Evolutionary conservation across 2,888 invertebrate genomes (phyloP).

Genomic region (Crepidodera aurea): DNA sequence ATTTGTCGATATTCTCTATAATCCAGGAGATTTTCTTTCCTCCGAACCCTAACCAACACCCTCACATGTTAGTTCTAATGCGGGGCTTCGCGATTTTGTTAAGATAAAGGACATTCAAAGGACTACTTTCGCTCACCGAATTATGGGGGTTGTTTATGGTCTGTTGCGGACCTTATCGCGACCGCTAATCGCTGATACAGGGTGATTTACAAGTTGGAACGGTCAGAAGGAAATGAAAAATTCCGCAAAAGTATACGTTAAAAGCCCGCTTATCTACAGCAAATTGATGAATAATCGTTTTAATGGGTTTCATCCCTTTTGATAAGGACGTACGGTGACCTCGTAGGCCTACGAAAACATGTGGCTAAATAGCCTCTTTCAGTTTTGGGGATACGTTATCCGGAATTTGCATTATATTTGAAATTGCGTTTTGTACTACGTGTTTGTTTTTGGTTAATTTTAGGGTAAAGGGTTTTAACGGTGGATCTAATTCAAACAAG

Average conservation of each 20-base stretch:
- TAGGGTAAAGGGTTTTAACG: too few species aligned
- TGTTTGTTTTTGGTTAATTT: too few species aligned
- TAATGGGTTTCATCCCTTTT: slow-evolving; percentile 28
- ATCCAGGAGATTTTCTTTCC: too few species aligned
- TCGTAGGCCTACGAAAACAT: slow-evolving; percentile 18
- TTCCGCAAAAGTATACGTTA: not conserved
- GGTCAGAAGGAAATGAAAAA: slow-evolving; percentile 25
- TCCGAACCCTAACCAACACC: too few species aligned
- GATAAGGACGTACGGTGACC: slow-evolving; percentile 18
- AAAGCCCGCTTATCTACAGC: slow-evolving; percentile 23
- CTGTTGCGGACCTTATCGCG: slow-evolving; percentile 30
- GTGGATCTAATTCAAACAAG: too few species aligned
- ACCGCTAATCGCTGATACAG: slow-evolving; percentile 33
- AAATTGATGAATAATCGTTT: slow-evolving; percentile 31
- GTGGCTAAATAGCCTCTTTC: slow-evolving; percentile 5
- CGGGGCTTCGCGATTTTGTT: slow-evolving; percentile 6
- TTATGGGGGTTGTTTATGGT: slow-evolving; percentile 36
- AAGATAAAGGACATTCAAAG: slow-evolving; percentile 24
- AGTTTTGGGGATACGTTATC: not conserved
- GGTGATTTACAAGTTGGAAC: slow-evolving; percentile 32
- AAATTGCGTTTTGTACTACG: not conserved
- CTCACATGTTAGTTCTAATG: slow-evolving; percentile 15
- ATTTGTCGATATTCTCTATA: too few species aligned
- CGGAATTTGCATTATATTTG: slow-evolving; percentile 1
- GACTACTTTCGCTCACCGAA: slow-evolving; percentile 28